Base-by-base conservation (phyloP, 2,797 vertebrate genomes). In the Salmo trutta region DNA sequence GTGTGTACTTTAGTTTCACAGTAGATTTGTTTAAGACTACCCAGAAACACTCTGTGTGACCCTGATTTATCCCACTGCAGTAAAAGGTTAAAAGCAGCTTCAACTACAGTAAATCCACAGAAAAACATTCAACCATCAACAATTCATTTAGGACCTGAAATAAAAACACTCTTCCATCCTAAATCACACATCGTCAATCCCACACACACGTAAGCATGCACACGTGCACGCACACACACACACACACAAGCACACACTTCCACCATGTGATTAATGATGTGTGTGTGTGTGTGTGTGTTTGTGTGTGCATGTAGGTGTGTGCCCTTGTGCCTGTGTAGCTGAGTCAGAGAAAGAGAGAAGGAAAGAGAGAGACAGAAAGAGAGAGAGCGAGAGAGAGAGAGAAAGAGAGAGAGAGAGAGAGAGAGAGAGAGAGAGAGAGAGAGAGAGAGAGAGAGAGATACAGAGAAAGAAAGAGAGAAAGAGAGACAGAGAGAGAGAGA, bases 261-360 rank as follows among this genome's bases (percentile, higher is more conserved):
- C 24, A 29, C 14, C 10, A 71, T 15, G 51, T 73, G 71, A 73
- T 54, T 73, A 56, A 56, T 33, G 71, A 47, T 56, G 71, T 17
- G 21, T 73, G 70, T 19, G 36, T 29, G 67, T 7, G 29, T 67
- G 16, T 59, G 5, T 31, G 16, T 64, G 29, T 67, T 27, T 3
- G 17, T 67, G 14, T 36, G 14, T 16, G 5, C 2, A 3, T 21
- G 17, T 4, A 3, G 3, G 56, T 8, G 19, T 31, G 67, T 69
- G 67, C 16, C 29, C 16, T 31, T 41, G 14, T 53, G 71, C 7
- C 15, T 19, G 21, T 15, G 67, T 36, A 17, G 14, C 29, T 69
- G 68, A 21, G 36, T 51, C 33, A 47, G 36, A 41, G 47, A 71
- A 47, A 8, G 21, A 52, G 69, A n/a, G 16, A 24, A 5, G 33